A percentile compares a stretch with the other conserved stretches of the same genome.
Evolutionary conservation across 2,888 invertebrate genomes (phyloP).

Genomic region (Xestia c-nigrum): DNA sequence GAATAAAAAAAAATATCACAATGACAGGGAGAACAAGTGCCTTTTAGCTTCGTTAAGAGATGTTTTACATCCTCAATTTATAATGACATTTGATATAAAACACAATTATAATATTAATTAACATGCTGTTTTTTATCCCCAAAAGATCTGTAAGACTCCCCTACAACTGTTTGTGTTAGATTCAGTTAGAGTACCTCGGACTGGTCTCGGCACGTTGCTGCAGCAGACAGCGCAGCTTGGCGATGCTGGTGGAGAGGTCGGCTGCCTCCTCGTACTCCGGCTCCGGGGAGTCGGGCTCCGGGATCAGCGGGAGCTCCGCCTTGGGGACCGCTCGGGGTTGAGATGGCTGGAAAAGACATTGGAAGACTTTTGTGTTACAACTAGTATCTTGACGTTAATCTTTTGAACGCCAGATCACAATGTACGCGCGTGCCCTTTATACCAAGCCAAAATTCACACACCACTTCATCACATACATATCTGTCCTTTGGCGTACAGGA

Average conservation of each 20-base stretch:
- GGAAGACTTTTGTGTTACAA: background rate
- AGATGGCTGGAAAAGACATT: conserved; percentile 63
- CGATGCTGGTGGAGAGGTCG: conserved; percentile 93
- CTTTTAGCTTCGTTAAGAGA: no score
- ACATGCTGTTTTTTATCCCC: background rate
- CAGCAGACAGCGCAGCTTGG: conserved; percentile 92
- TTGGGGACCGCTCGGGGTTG: conserved; percentile 55
- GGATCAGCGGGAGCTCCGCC: conserved; percentile 40
- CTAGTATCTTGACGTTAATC: no score
- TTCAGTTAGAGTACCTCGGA: conserved; percentile 50
- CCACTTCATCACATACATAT: no score
- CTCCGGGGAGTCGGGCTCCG: conserved; percentile 90
- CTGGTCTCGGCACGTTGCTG: conserved; percentile 87
- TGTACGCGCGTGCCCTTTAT: no score
- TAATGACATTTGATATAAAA: no score
- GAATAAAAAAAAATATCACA: no score
- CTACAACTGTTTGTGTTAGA: background rate
- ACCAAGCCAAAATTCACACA: no score
- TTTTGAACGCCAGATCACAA: no score
- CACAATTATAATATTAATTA: no score
- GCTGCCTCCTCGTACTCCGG: conserved; percentile 94
- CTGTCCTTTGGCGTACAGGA: no score
- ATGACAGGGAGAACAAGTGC: no score
- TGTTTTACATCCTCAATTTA: no score
- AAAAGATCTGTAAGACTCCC: background rate